These are phyloP conservation scores for Cryptoblepharus egeriae DNA, from an alignment of 2,797 vertebrate species.

Conservation along the genomic window DNA sequence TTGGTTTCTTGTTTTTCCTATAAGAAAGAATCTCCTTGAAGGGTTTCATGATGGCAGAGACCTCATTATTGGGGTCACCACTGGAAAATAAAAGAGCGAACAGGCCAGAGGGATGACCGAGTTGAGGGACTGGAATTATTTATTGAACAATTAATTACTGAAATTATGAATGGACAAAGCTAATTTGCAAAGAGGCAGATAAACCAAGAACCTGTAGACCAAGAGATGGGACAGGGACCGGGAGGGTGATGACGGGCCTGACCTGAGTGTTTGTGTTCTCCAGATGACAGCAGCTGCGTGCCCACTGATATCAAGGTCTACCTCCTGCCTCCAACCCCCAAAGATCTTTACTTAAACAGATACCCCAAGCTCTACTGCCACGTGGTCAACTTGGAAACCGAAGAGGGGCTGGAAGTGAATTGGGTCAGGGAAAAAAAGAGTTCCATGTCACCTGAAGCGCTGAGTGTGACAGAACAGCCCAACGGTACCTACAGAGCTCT, in stretches of 20 bases:
- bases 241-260: neutral
- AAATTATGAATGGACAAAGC: no score
- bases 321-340: constrained; percentile 47
- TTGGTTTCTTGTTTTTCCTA: neutral
- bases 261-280: neutral
- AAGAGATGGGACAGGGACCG: no score
- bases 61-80: neutral
- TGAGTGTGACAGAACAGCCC: accelerated
- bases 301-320: neutral
- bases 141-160: no score
- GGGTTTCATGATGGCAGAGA: no score
- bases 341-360: constrained; percentile 46
- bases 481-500: constrained; percentile 35
- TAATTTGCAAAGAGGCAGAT: no score
- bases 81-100: neutral
- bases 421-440: constrained; percentile 21
- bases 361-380: constrained; percentile 52
- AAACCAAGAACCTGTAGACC: neutral
- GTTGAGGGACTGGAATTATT: no score
- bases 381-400: constrained; percentile 52
- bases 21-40: neutral
- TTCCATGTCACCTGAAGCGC: accelerated
- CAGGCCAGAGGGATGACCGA: no score
- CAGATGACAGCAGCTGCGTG: neutral
- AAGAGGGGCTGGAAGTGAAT: accelerated